Conservation (phyloP, 2,113 vertebrate genomes). For the Bos indicus region DNA sequence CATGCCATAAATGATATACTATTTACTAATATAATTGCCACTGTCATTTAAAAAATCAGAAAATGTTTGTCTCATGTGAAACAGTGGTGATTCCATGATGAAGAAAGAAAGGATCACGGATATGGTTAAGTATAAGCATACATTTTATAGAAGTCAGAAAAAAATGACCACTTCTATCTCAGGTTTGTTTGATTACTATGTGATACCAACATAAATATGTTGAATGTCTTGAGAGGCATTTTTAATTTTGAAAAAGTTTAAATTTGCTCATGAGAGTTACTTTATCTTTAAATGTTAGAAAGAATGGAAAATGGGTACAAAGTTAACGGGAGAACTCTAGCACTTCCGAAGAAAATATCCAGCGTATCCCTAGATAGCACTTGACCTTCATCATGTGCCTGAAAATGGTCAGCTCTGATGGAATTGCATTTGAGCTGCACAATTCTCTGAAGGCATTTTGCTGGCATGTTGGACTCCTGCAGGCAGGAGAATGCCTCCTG, state of each 20-base stretch:
- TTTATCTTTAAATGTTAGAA: neutral
- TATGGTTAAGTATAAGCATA: neutral
- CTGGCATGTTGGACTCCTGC: neutral
- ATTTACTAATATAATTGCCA: neutral
- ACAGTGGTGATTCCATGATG: neutral
- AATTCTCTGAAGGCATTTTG: neutral
- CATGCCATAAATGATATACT: neutral
- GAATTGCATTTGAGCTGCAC: too few species aligned
- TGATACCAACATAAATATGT: neutral
- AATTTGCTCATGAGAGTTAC: neutral
- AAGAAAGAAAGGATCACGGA: neutral
- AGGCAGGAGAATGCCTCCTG: neutral
- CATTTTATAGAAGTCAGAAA: neutral
- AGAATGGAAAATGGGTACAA: neutral
- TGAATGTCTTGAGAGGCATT: neutral
- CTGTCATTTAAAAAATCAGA: slow-evolving; percentile 14
- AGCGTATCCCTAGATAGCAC: too few species aligned
- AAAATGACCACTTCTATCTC: neutral
- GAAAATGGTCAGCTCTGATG: neutral
- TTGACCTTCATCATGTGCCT: neutral
- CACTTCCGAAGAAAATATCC: slow-evolving; percentile 11
- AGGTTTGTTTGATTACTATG: neutral
- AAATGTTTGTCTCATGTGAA: neutral
- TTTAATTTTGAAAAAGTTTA: slow-evolving; percentile 13
- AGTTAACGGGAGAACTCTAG: neutral